These are phyloP conservation scores for Prunella strophiata DNA, from an alignment of 2,797 vertebrate species.

Conservation along the genomic window DNA sequence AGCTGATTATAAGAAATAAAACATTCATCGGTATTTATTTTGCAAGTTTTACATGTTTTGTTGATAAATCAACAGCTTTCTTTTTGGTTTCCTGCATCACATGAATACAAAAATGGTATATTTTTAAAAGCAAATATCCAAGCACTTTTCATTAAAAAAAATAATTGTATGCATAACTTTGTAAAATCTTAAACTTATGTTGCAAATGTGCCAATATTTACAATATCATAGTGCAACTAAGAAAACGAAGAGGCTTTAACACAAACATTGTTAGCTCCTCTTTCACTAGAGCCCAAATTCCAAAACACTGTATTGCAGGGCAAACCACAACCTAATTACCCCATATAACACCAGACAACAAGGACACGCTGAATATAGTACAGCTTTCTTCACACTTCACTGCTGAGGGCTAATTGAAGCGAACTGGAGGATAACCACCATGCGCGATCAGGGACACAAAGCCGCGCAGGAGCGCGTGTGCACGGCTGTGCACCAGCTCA, in stretches of 20 bases:
- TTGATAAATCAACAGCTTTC: slow-evolving; percentile 44
- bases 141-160: slow-evolving; percentile 59
- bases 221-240: slow-evolving; percentile 65
- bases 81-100: slow-evolving; percentile 66
- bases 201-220: slow-evolving; percentile 65
- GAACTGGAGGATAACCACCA: background rate
- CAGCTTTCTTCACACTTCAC: slow-evolving; percentile 37
- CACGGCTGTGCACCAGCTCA: background rate
- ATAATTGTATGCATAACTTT: slow-evolving; percentile 53
- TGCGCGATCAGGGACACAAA: slow-evolving; percentile 14
- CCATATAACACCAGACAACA: slow-evolving; percentile 43
- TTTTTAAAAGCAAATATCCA: slow-evolving; percentile 60
- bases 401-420: slow-evolving; percentile 5
- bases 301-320: slow-evolving; percentile 63
- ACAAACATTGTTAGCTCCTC: slow-evolving; percentile 62
- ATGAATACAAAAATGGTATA: slow-evolving; percentile 60
- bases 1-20: slow-evolving; percentile 40
- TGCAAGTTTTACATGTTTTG: slow-evolving; percentile 46
- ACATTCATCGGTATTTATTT: slow-evolving; percentile 52
- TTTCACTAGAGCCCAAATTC: slow-evolving; percentile 51
- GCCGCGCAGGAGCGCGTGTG: background rate
- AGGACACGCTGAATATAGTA: slow-evolving; percentile 28
- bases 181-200: slow-evolving; percentile 52
- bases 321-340: slow-evolving; percentile 60
- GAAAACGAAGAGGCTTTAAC: slow-evolving; percentile 60